These are phyloP conservation scores for Crocodylus rhombifer DNA, from an alignment of 2,797 vertebrate genomes.

Conservation along the genomic window DNA sequence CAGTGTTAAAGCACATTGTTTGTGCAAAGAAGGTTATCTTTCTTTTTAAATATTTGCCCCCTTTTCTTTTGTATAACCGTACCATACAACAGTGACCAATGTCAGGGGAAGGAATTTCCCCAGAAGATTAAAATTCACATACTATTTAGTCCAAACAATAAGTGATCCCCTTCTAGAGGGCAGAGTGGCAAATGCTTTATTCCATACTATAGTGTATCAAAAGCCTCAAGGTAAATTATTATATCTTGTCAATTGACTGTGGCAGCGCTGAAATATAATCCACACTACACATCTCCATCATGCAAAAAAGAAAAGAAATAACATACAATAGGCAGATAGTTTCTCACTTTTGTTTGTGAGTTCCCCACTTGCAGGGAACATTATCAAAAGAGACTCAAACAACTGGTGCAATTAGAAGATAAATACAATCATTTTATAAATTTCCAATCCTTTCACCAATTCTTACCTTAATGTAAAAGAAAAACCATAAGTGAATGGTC, in stretches of 20 bases:
- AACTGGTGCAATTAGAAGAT: not conserved
- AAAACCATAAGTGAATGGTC: not conserved
- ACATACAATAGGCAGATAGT: not conserved
- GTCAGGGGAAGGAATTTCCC: not conserved
- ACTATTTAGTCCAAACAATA: not conserved
- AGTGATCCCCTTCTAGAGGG: fast-evolving
- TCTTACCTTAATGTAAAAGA: not conserved
- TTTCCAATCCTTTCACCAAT: not conserved
- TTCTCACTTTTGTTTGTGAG: not conserved
- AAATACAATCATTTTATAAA: not conserved
- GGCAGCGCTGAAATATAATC: not conserved
- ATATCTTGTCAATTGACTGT: not conserved
- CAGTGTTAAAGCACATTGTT: not conserved
- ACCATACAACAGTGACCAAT: not conserved
- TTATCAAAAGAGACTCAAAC: constrained; percentile 24
- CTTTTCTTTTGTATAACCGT: not conserved
- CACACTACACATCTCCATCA: not conserved
- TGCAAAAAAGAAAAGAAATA: not conserved
- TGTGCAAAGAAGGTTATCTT: not conserved
- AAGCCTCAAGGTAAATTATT: not conserved
- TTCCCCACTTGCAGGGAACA: not conserved
- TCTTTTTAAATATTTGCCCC: not conserved
- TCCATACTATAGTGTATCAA: not conserved
- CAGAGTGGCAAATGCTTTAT: not conserved
- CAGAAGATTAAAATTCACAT: not conserved